These are phyloP conservation scores for Nanorana parkeri DNA, from an alignment of 2,113 vertebrate species.

Conservation along the genomic window DNA sequence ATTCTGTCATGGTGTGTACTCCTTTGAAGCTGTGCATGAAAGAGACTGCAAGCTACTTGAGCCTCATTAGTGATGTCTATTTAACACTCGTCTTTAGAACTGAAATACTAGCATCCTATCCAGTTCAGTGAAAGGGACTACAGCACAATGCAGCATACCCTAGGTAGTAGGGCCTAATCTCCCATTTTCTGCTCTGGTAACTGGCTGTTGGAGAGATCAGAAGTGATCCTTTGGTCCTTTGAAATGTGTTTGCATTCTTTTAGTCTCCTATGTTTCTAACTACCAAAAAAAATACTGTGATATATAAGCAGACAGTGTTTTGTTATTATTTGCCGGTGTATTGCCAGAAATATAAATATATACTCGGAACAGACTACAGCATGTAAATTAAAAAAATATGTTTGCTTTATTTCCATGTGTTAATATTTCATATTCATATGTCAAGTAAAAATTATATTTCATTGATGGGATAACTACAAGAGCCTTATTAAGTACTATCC, in stretches of 20 bases:
- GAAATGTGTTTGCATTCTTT: not conserved
- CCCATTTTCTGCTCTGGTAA: not conserved
- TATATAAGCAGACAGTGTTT: no score
- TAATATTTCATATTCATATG: no score
- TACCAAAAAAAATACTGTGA: no score
- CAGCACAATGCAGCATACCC: not conserved
- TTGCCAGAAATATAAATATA: no score
- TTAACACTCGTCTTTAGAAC: conserved; percentile 64
- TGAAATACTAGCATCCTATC: conserved; percentile 60
- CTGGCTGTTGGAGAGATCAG: not conserved
- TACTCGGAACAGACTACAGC: no score
- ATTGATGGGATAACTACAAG: no score
- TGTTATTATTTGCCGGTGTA: no score
- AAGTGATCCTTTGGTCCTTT: not conserved
- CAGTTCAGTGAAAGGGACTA: not conserved
- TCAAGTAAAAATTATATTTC: no score
- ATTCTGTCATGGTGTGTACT: conserved; percentile 71
- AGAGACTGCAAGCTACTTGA: conserved; percentile 74
- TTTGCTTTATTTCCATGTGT: no score
- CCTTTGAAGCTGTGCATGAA: conserved; percentile 75
- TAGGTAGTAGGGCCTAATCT: no score
- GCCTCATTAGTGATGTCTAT: conserved; percentile 79
- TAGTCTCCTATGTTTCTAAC: not conserved
- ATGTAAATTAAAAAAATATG: no score
- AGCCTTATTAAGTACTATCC: no score